Evolutionary conservation across 2,888 invertebrate genomes (phyloP).

Genomic region (Eupithecia subumbrata): DNA sequence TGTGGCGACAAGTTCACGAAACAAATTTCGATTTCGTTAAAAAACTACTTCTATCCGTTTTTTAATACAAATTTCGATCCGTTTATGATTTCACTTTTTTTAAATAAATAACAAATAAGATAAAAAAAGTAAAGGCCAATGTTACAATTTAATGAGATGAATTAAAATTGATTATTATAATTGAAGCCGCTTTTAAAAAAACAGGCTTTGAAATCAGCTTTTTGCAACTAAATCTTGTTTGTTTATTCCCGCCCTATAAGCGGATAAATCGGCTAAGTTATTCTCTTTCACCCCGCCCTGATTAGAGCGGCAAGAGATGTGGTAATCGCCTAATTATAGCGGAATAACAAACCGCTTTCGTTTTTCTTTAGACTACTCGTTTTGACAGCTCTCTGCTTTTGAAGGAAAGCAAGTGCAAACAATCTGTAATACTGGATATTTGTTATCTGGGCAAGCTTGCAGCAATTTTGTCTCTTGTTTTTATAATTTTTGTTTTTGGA

Average conservation of each 20-base stretch:
- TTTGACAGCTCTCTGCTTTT: conserved; percentile 19
- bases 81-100: no score
- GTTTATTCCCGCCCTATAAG: conserved; percentile 75
- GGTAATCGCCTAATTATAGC: conserved; percentile 71
- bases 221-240: conserved; percentile 73
- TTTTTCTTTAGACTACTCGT: conserved; percentile 43
- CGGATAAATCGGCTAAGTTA: conserved; percentile 76
- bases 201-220: conserved; percentile 59
- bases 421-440: not conserved
- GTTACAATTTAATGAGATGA: not conserved
- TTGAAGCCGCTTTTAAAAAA: not conserved
- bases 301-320: conserved; percentile 64
- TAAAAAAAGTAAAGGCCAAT: no score
- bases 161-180: not conserved
- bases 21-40: no score
- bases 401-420: not conserved
- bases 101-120: no score
- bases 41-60: no score
- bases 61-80: no score
- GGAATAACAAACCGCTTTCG: conserved; percentile 58
- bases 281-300: conserved; percentile 72
- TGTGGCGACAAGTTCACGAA: no score
- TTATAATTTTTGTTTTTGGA: no score
- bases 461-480: not conserved
- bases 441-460: not conserved